Conservation (phyloP, 2,888 invertebrate species). For the Drosophila stalkeri region DNA sequence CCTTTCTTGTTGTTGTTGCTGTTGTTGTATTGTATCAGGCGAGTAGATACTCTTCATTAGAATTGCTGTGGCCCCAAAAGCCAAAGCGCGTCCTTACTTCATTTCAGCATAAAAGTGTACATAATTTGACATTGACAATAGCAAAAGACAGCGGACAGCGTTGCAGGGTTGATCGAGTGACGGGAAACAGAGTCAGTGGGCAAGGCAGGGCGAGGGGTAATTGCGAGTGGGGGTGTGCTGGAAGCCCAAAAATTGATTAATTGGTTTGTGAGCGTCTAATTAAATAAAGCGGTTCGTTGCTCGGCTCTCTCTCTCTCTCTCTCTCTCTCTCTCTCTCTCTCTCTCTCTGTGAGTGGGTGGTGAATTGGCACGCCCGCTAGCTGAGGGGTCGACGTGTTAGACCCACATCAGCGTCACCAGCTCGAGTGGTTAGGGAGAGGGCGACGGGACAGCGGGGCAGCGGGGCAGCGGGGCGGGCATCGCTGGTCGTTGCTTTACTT, state of each 20-base stretch:
- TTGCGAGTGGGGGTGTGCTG: conserved; percentile 8
- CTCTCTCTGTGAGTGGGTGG: neutral
- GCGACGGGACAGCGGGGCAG: neutral
- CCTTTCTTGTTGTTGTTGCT: conserved; percentile 2
- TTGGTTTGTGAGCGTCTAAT: conserved; percentile 84
- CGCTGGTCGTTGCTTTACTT: conserved; percentile 40
- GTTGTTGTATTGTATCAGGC: conserved; percentile 41
- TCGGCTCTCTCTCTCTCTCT: conserved; percentile 32
- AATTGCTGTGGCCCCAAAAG: conserved; percentile 32
- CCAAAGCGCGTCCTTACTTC: conserved; percentile 54
- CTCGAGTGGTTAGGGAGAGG: conserved; percentile 23
- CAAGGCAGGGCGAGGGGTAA: neutral
- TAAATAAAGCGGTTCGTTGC: conserved; percentile 78
- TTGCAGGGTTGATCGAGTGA: conserved; percentile 34
- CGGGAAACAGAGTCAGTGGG: conserved; percentile 6
- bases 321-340: conserved; percentile 16
- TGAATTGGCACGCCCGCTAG: conserved; percentile 5
- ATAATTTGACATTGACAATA: conserved; percentile 83
- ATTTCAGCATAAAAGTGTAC: conserved; percentile 81
- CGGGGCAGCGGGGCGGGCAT: neutral
- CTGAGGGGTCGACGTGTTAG: conserved; percentile 45
- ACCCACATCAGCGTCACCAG: conserved; percentile 61
- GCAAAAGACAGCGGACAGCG: conserved; percentile 6
- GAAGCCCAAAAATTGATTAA: conserved; percentile 81
- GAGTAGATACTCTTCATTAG: conserved; percentile 61